Evolutionary conservation across 2,797 vertebrate species (phyloP), one percentile per base, ranked within the genome.

Genomic region (Vultur gryphus): DNA sequence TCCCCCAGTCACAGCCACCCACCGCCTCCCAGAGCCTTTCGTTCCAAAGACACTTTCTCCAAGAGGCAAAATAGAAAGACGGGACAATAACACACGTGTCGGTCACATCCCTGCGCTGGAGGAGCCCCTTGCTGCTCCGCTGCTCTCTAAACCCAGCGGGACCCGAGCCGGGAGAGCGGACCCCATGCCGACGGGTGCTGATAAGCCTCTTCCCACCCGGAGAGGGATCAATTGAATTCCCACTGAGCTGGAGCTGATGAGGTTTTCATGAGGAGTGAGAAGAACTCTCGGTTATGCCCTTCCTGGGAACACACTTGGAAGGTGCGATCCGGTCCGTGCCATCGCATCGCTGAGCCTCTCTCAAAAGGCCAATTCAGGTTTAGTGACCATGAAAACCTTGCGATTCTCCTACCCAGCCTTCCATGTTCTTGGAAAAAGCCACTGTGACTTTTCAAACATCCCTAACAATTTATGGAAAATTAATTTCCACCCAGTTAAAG

Each of bases 171-270:
- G n/a, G 35, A 66, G 75, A 33, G 23, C 21, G 2, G 2, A 57
- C 25, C n/a, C 33, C 19, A 2, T 1, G 16, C 48, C 1, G 1
- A 13, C 1, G 5, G 31, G 44, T 21, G 7, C 35, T 5, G 17
- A 16, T 16, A 28, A 54, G 23, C 31, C 59, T 59, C 59, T 41
- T 78, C 52, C 52, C 72, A 44, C 61, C 33, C 19, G 61, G 8
- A 31, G 33, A 55, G 17, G 31, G 31, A 54, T 33, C 29, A 46
- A 7, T 41, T 52, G 25, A 76, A 37, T 35, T 19, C n/a, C n/a
- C 41, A 25, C 72, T 11, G 52, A 83, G 69, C 57, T 39, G 55
- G 43, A 62, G 44, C 51, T 44, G 41, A 37, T 11, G 64, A 61
- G 87, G 55, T 58, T 81, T 61, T 17, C 15, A 16, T 1, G 28